Percentiles rank a stretch among this genome's conserved stretches.
Conservation (phyloP, 2,888 invertebrate species). For the Sinopyrophorus schimmeli region DNA sequence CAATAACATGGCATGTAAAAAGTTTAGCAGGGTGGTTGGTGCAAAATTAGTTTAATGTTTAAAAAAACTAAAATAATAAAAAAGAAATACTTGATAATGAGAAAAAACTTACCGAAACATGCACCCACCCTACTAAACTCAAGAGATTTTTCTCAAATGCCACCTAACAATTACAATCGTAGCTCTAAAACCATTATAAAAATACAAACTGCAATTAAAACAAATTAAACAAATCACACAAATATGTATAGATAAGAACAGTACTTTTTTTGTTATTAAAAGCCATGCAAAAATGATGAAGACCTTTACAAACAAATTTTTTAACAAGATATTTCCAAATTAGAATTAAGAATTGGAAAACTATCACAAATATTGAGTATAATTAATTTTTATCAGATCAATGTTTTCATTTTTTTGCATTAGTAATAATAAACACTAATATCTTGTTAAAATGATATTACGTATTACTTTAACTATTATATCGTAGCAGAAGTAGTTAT, state of each 20-base stretch:
- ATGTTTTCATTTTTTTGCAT: too few species aligned
- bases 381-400: too few species aligned
- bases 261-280: conserved; percentile 4
- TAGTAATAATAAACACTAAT: too few species aligned
- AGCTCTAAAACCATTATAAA: not conserved
- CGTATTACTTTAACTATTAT: conserved; percentile 15
- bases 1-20: conserved; percentile 2
- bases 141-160: conserved; percentile 36
- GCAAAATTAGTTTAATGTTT: conserved; percentile 25
- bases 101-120: conserved; percentile 32
- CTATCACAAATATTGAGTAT: not conserved
- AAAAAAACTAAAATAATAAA: conserved; percentile 16
- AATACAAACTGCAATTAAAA: conserved; percentile 19
- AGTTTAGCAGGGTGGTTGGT: conserved; percentile 54
- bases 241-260: conserved; percentile 2
- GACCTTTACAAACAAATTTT: conserved; percentile 8
- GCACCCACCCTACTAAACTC: conserved; percentile 56
- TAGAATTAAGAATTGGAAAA: too few species aligned
- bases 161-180: not conserved
- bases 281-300: conserved; percentile 8
- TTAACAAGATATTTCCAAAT: conserved; percentile 8
- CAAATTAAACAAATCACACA: conserved; percentile 30
- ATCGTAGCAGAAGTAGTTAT: conserved; percentile 19
- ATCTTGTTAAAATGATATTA: conserved; percentile 15
- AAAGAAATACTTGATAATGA: conserved; percentile 20